Base-by-base conservation (phyloP, 1,140 invertebrate species). In the Palaemon carinicauda region DNA sequence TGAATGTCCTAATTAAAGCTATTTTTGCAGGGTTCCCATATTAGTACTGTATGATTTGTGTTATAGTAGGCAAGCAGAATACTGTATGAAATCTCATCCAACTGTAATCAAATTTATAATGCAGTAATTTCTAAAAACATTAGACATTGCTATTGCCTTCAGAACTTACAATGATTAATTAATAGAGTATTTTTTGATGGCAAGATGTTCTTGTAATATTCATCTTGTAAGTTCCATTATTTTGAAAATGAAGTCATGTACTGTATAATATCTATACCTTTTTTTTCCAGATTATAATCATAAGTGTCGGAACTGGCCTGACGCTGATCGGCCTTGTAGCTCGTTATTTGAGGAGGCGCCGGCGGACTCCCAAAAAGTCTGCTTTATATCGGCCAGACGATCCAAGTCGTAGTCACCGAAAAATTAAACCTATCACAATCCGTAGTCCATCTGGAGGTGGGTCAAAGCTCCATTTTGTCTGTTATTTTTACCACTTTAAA, bases 381-480 rank as follows among this genome's bases (percentile, higher is more conserved):
- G 83, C 83, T 0, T 7, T 86, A 56, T 9, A 50, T n/a, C 71
- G 52, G n/a, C 83, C 65, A 54, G 83, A 86, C 80, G 83, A 86
- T 75, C 31, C 56, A 4, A 75, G 53, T 56, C 83, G 83, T 5
- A 51, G 31, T 19, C 50, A 69, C 51, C 56, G 77, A 53, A 86
- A 86, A 54, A 24, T 73, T 4, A 86, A 86, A 60, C 83, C 83
- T 24, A 86, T 86, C 77, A 86, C 83, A 52, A 86, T 86, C 65
- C 51, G 77, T 31, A 86, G 83, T 54, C 83, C 83, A 7, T 86
- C 83, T 17, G 83, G 83, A 27, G 83, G 83, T 86, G 51, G 74
- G 83, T 56, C n/a, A 53, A 27, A 41, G 12, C 12, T 71, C 3
- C 7, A 27, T 29, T 7, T 74, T 31, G 7, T 74, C n/a, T n/a